A percentile compares a stretch with the other conserved stretches of the same genome.
phyloP scores from a whole-genome alignment of 1,140 invertebrate genomes.

The Macrosteles quadrilineatus region DNA sequence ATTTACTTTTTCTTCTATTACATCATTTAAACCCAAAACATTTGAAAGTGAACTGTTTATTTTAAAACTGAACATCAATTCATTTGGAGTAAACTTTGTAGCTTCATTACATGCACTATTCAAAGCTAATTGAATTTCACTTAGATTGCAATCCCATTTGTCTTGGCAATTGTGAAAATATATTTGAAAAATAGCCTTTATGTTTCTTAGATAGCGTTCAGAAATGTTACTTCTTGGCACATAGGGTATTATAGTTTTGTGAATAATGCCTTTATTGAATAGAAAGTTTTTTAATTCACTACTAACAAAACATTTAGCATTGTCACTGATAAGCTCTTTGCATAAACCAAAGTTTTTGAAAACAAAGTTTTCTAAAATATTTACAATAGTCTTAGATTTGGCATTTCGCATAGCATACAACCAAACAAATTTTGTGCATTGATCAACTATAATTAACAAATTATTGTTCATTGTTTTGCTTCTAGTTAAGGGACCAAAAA shows the following conservation, averaged over 20 bases:
- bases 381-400: neutral
- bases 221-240: neutral
- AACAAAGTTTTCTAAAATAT: neutral
- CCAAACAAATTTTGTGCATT: neutral
- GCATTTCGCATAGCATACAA: neutral
- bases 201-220: neutral
- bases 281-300: neutral
- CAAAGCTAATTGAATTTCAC: too few relatives aligned
- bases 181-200: too few relatives aligned
- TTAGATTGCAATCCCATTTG: too few relatives aligned
- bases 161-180: too few relatives aligned
- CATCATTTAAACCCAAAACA: too few relatives aligned
- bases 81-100: too few relatives aligned
- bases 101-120: too few relatives aligned
- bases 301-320: neutral
- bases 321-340: neutral
- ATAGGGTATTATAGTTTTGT: neutral
- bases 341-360: neutral
- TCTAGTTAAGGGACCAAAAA: neutral
- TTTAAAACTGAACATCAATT: too few relatives aligned
- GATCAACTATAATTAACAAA: neutral
- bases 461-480: neutral
- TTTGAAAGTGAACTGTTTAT: too few relatives aligned
- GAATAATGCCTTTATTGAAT: neutral
- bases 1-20: too few relatives aligned